phyloP scores from a whole-genome alignment of 2,888 invertebrate genomes.

The Sisyra nigra region DNA sequence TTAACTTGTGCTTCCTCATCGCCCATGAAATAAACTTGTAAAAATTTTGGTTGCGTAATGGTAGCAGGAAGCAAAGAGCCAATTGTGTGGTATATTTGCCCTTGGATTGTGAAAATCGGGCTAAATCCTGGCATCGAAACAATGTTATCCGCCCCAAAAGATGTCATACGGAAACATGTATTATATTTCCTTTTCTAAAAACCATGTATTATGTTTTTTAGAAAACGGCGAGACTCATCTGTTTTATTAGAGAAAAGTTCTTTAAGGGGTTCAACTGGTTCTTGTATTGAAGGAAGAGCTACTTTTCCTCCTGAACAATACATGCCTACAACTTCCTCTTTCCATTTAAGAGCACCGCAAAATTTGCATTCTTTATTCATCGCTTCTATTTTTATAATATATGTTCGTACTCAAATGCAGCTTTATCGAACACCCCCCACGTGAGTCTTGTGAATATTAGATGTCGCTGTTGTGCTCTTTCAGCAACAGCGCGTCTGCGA shows the following conservation, averaged over 20 bases:
- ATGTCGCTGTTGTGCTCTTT: constrained; percentile 14
- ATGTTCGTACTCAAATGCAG: constrained; percentile 13
- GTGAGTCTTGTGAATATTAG: constrained; percentile 15
- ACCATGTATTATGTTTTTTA: too few species aligned
- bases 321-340: constrained; percentile 14
- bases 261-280: constrained; percentile 14
- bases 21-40: constrained; percentile 19
- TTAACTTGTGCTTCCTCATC: constrained; percentile 15
- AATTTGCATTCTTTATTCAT: constrained; percentile 3
- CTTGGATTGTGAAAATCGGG: constrained; percentile 17
- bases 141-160: constrained; percentile 11
- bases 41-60: constrained; percentile 14
- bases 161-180: constrained; percentile 14
- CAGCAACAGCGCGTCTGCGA: constrained; percentile 15
- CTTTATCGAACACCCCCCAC: constrained; percentile 9
- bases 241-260: constrained; percentile 11
- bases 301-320: constrained; percentile 14
- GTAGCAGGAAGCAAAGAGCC: constrained; percentile 16
- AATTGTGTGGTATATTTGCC: constrained; percentile 18
- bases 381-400: constrained; percentile 8
- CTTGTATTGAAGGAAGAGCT: constrained; percentile 11
- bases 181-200: constrained; percentile 13
- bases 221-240: constrained; percentile 13
- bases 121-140: constrained; percentile 15
- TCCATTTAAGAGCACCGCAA: constrained; percentile 13